Percentiles rank a stretch among this genome's conserved stretches.
These are phyloP conservation scores for Cheilosia scutellata DNA, from an alignment of 2,888 invertebrate genomes.

Conservation along the genomic window DNA sequence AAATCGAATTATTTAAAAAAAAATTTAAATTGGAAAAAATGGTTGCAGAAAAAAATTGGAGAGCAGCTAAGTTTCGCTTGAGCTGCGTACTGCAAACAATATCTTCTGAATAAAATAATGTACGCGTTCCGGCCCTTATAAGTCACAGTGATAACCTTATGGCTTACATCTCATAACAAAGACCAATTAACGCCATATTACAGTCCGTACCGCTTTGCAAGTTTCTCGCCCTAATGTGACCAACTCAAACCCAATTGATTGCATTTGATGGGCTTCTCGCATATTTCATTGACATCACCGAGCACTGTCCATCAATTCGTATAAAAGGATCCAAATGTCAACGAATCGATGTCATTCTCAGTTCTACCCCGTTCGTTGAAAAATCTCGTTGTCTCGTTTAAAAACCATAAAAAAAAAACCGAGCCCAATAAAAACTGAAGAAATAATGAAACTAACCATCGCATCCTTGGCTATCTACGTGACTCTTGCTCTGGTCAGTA, in stretches of 20 bases:
- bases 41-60: too few relatives aligned
- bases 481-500: constrained; percentile 56
- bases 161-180: too few relatives aligned
- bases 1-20: too few relatives aligned
- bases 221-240: too few relatives aligned
- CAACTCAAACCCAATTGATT: constrained; percentile 33
- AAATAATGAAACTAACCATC: constrained; percentile 63
- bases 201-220: too few relatives aligned
- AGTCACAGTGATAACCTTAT: too few relatives aligned
- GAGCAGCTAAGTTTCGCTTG: too few relatives aligned
- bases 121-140: too few relatives aligned
- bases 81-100: too few relatives aligned
- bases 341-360: constrained; percentile 59
- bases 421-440: not conserved
- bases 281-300: constrained; percentile 24
- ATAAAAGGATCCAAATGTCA: constrained; percentile 65
- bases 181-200: too few relatives aligned
- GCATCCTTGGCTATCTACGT: constrained; percentile 55
- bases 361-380: constrained; percentile 33
- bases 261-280: constrained; percentile 60
- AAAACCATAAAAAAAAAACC: constrained; percentile 3
- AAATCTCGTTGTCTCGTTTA: constrained; percentile 9
- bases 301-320: constrained; percentile 14
- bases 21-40: too few relatives aligned
- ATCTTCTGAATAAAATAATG: too few relatives aligned